Conservation (phyloP, 2,113 vertebrate species). For the Myanophis thanlyinensis region DNA sequence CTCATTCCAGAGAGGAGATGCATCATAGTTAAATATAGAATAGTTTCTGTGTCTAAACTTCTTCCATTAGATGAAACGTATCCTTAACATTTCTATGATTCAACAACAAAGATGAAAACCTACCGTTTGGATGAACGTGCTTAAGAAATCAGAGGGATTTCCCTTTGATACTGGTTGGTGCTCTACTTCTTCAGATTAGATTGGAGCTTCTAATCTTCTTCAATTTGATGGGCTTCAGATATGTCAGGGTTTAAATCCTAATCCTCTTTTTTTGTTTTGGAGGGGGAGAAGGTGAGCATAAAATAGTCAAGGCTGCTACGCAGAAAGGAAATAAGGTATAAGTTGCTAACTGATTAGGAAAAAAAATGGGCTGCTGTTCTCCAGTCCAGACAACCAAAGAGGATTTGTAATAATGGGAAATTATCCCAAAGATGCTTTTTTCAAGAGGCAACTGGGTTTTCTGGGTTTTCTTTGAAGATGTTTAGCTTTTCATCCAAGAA, state of each 20-base stretch:
- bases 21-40: neutral
- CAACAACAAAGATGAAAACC: neutral
- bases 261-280: neutral
- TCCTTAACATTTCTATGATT: neutral
- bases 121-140: neutral
- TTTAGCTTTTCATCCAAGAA: no score
- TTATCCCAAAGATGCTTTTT: no score
- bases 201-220: neutral
- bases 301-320: neutral
- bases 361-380: no score
- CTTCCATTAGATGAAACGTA: neutral
- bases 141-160: neutral
- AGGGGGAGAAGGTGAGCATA: neutral
- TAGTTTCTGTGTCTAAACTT: neutral
- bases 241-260: neutral
- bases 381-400: neutral
- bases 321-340: neutral
- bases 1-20: neutral
- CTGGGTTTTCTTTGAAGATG: no score
- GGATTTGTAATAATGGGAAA: neutral
- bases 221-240: neutral
- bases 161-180: neutral
- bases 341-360: neutral
- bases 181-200: no score
- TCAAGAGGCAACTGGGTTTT: no score